phyloP scores from a whole-genome alignment of 2,888 invertebrate genomes.

The Labia minor region DNA sequence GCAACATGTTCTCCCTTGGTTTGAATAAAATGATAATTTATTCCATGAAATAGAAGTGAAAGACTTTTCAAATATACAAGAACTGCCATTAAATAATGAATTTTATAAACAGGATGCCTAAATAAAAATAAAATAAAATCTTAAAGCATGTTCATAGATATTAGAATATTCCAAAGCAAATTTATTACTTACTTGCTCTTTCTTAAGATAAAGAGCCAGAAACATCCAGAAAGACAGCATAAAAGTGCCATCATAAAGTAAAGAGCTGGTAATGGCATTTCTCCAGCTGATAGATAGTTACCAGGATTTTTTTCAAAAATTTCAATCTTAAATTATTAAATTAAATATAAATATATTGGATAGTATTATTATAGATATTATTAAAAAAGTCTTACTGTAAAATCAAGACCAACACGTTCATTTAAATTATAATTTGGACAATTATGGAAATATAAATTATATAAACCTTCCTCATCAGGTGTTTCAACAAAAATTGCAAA shows the following conservation, averaged over 20 bases:
- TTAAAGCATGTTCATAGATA: no score
- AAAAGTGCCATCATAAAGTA: conserved; percentile 85
- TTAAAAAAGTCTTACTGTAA: conserved; percentile 49
- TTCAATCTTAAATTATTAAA: conserved; percentile 50
- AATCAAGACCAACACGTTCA: conserved; percentile 47
- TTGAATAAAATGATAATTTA: conserved; percentile 90
- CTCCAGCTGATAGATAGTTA: conserved; percentile 88
- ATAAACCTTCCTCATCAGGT: conserved; percentile 76
- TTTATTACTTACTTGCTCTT: conserved; percentile 61
- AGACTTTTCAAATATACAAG: conserved; percentile 84
- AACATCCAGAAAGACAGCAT: conserved; percentile 77
- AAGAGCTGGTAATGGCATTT: conserved; percentile 87
- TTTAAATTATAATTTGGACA: conserved; percentile 58
- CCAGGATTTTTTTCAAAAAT: conserved; percentile 77
- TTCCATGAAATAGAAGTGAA: conserved; percentile 88
- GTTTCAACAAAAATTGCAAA: conserved; percentile 68
- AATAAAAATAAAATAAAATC: conserved; percentile 30
- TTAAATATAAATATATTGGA: not conserved
- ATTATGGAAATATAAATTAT: conserved; percentile 90
- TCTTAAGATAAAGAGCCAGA: conserved; percentile 83
- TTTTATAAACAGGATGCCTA: conserved; percentile 77
- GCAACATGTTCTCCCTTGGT: conserved; percentile 86
- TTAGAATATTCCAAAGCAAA: no score
- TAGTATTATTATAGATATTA: not conserved
- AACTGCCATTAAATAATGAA: conserved; percentile 93